Base-by-base conservation (phyloP, 2,797 vertebrate genomes). In the Ctenopoma multispine region DNA sequence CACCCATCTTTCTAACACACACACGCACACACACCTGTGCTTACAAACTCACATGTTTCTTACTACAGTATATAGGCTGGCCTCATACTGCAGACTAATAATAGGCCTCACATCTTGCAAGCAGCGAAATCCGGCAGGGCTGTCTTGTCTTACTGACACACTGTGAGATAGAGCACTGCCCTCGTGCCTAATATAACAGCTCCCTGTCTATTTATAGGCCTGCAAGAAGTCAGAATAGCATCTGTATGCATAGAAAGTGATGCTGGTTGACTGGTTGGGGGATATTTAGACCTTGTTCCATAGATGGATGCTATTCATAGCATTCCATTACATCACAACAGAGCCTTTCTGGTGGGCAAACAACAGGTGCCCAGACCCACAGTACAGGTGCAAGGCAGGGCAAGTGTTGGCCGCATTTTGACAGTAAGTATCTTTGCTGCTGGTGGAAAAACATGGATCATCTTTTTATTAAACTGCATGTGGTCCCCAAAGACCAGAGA, bases 171-270 rank as follows among this genome's bases (percentile, higher is more conserved):
- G 73, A 88, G 80, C 69, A 67, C 81, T 64, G 65, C 57, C 51
- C 66, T 68, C 65, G 15, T 44, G 72, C 81, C 81, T 62, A 79
- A 87, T 90, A 90, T 90, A 92, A 92, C 80, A 77, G 61, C 72
- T 72, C 69, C 47, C 31, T 21, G 31, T 81, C 63, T 88, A 90
- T 93, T 90, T 87, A 86, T 92, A 92, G 85, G 63, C 36, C 71
- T 56, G 57, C 43, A 15, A 71, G 44, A 68, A 69, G 75, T 76
- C 68, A 66, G 84, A 88, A 85, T 91, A 89, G 87, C 82, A 89
- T 88, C 77, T 83, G 86, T 86, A 76, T 63, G 70, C 61, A 57
- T 59, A 82, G 75, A 84, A 84, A 87, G 68, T 70, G 61, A 87
- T 83, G 54, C 64, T 78, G 72, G 53, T 49, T 61, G 50, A 65